These are phyloP conservation scores for Exocentrus adspersus DNA, from an alignment of 2,888 invertebrate genomes.

Conservation along the genomic window DNA sequence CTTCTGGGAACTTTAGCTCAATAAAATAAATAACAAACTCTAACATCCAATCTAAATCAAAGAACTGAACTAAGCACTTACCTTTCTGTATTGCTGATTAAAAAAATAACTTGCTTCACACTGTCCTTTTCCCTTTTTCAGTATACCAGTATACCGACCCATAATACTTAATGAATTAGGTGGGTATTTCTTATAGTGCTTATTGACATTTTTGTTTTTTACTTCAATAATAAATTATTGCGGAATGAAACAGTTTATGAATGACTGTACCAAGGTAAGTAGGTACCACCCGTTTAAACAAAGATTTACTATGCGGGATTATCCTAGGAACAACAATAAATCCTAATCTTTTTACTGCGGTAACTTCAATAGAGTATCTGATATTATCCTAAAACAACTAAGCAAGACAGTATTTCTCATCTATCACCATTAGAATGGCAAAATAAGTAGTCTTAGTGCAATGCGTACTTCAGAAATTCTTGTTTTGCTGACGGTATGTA, in stretches of 20 bases:
- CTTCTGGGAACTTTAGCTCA: too few relatives aligned
- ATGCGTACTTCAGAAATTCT: constrained; percentile 22
- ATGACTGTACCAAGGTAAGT: background rate
- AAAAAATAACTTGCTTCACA: too few relatives aligned
- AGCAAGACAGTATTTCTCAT: background rate
- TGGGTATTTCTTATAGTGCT: too few relatives aligned
- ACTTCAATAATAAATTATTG: too few relatives aligned
- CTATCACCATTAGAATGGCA: background rate
- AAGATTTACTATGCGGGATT: constrained; percentile 2
- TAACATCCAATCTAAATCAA: too few relatives aligned
- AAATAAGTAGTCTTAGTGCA: constrained; percentile 25
- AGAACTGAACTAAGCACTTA: too few relatives aligned
- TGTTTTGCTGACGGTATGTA: constrained; percentile 24
- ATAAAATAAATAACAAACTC: too few relatives aligned
- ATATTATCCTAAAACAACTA: constrained; percentile 1
- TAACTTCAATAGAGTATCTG: constrained; percentile 12
- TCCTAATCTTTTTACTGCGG: constrained; percentile 13
- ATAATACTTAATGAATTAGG: too few relatives aligned
- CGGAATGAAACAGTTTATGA: background rate
- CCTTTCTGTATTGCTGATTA: too few relatives aligned
- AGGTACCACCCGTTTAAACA: background rate
- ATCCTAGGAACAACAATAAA: constrained; percentile 19
- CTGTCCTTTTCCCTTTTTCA: too few relatives aligned
- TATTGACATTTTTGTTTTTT: too few relatives aligned
- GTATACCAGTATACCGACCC: too few relatives aligned